Evolutionary conservation across 2,888 invertebrate species (phyloP), one percentile per base, ranked within the genome.

Genomic region (Emmelina monodactyla): DNA sequence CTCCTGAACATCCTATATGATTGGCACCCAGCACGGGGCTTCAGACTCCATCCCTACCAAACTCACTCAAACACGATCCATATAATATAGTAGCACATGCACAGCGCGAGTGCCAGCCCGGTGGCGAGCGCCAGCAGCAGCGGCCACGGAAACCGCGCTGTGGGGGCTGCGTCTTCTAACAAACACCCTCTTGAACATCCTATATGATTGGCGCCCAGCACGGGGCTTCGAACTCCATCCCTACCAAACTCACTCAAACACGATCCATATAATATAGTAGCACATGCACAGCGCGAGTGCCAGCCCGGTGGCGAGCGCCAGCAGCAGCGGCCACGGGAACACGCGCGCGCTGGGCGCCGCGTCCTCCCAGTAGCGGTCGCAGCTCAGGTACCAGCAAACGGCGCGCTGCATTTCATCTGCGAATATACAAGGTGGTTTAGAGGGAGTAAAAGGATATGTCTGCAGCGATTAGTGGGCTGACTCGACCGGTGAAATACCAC

Each of bases 241-340:
- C n/a, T n/a, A n/a, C n/a, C n/a, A n/a, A n/a, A 86, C 90, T 88
- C 82, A 94, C 94, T 93, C 94, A 72, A 92, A 94, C 39, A 94
- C 85, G 47, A 93, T 90, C 90, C 94, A 94, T 50, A 94, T 91
- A 55, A 94, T 88, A 75, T 94, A 94, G 68, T 94, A 94, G 71
- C 94, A 94, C 69, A 92, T 87, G 67, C 92, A 91, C 43, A 94
- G 86, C 31, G 92, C 91, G 34, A 91, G 82, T 29, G 91, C 89
- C 30, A 93, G 82, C 33, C 93, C 86, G 55, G 92, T 88, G 42
- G 92, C 87, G 31, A 92, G 84, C 42, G 92, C 88, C 49, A 92
- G 85, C 35, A 85, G 73, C 25, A 85, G 80, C 32, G 91, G 91
- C 90, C 92, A 91, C 16, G 92, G 92, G 59, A 92, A 92, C 44